Evolutionary conservation across 2,113 vertebrate species (phyloP).

Genomic region (Capreolus pygargus): DNA sequence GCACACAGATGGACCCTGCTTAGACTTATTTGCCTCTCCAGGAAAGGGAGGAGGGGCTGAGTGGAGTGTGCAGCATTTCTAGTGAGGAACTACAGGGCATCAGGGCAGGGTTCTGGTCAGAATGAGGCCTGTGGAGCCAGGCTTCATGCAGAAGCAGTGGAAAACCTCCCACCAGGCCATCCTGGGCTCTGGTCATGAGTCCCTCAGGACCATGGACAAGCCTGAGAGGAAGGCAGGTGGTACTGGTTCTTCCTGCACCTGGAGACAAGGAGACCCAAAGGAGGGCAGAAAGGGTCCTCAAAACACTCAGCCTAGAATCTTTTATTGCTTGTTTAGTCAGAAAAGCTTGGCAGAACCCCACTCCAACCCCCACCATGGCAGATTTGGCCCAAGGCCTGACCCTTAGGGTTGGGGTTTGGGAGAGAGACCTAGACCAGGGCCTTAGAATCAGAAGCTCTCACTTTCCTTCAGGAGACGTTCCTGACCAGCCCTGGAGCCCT

Average conservation of each 20-base stretch:
- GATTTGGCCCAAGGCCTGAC: not conserved
- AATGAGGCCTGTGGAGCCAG: not conserved
- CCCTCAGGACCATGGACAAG: not conserved
- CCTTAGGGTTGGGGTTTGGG: not conserved
- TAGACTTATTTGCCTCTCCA: constrained; percentile 18
- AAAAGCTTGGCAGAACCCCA: not conserved
- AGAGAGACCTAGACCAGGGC: not conserved
- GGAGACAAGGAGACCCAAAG: not conserved
- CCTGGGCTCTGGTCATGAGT: not conserved
- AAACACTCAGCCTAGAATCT: not conserved
- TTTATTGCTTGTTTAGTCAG: not conserved
- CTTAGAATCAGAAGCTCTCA: not conserved
- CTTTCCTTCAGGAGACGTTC: not conserved
- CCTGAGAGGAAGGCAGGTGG: not conserved
- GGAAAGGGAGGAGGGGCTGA: not conserved
- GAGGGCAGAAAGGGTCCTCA: not conserved
- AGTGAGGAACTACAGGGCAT: not conserved
- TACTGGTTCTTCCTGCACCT: not conserved
- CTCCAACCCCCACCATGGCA: not conserved
- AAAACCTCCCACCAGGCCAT: not conserved
- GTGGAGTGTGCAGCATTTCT: not conserved
- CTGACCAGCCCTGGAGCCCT: not conserved
- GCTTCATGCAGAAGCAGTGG: not conserved
- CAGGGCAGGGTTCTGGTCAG: not conserved
- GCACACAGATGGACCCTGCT: not conserved